Evolutionary conservation across 1,140 invertebrate genomes (phyloP), one percentile per base, ranked within the genome.

Genomic region (Lysiphlebus fabarum): DNA sequence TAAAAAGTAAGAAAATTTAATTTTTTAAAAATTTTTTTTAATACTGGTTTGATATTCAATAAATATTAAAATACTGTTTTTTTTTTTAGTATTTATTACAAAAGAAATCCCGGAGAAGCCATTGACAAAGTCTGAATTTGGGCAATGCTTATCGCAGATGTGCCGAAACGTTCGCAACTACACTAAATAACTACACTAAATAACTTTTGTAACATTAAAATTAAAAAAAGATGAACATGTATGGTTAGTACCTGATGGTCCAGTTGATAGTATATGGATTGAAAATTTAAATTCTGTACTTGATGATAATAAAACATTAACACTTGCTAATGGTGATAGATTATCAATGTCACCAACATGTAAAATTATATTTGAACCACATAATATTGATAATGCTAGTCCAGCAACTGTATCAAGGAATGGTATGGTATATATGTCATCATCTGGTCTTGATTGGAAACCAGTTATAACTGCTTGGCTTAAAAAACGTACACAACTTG

Each of bases 341-440:
- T 83, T 98, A 14, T 86, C 90, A 2, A 96, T 97, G 94, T 87
- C 93, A 0, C 86, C 92, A 0, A 91, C 87, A 6, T 94, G 92
- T 60, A 98, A 97, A 80, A 93, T 98, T 58, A 94, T 98, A 65
- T 98, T 98, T 74, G 95, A 98, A 76, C 93, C 93, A 0, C 91
- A 97, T 73, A 96, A 97, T 72, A 95, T 98, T 62, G 94, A 98
- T 73, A 97, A 97, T 74, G 95, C 95, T 1, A 96, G 93, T 17
- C 95, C 95, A 6, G 94, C 95, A 1, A 98, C 95, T 1, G 95
- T 98, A 1, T 96, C 94, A 0, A 82, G 95, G 55, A 96, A 96
- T 76, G 95, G 95, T 64, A 97, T 97, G 94, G 94, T 96, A 1
- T 98, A 96, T 73, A 97, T 98, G 95, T 96, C 93, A 68, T 95